Percentiles rank a stretch among this genome's conserved stretches.
Evolutionary conservation across 1,140 invertebrate species (phyloP).

Genomic region (Aethina tumida): DNA sequence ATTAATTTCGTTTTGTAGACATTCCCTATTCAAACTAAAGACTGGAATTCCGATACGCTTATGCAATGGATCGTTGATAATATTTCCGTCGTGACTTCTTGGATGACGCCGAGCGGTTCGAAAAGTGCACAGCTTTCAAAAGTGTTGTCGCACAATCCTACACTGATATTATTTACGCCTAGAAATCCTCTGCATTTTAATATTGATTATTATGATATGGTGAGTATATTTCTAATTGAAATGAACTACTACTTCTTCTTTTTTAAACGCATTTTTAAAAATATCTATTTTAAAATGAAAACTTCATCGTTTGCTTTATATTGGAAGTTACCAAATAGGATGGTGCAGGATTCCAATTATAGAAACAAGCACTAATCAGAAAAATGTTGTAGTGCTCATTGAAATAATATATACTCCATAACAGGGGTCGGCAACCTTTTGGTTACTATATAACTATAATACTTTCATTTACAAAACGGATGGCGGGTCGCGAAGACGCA

Average conservation of each 20-base stretch:
- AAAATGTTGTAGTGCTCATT: too few relatives aligned
- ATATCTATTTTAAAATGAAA: too few relatives aligned
- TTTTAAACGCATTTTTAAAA: neutral
- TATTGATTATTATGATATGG: conserved; percentile 53
- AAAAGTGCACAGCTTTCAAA: conserved; percentile 52
- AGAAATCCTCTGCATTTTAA: conserved; percentile 50
- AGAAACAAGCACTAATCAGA: too few relatives aligned
- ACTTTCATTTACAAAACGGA: too few relatives aligned
- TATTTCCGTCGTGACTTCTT: conserved; percentile 45
- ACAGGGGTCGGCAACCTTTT: too few relatives aligned
- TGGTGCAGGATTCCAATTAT: too few relatives aligned
- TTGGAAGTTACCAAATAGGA: too few relatives aligned
- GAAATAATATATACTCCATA: too few relatives aligned
- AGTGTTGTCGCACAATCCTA: conserved; percentile 52
- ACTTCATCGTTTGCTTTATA: too few relatives aligned
- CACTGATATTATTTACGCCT: conserved; percentile 61
- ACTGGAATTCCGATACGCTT: conserved; percentile 41
- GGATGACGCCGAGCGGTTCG: conserved; percentile 53
- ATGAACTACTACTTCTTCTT: conserved; percentile 4
- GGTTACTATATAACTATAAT: too few relatives aligned
- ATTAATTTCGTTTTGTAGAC: conserved; percentile 6
- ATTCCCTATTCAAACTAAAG: conserved; percentile 21
- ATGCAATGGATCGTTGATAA: conserved; percentile 48
- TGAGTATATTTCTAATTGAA: conserved; percentile 39
- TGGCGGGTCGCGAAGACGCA: too few relatives aligned